Base-by-base conservation (phyloP, 2,113 vertebrate genomes). In the Sylvietta virens region DNA sequence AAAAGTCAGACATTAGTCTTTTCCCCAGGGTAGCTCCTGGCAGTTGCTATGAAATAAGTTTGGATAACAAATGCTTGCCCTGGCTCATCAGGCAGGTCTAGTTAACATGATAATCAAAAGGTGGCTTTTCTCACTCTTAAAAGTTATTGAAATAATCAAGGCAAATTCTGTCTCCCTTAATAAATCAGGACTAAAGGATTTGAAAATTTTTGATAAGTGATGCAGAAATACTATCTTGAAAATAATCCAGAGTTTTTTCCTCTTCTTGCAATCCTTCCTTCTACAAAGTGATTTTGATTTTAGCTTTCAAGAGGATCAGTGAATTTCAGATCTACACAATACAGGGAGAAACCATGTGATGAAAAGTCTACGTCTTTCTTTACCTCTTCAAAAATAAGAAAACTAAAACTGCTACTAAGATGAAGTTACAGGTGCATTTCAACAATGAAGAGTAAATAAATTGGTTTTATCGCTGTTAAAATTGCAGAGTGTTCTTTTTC, bases 391-490 rank as follows among this genome's bases (percentile, higher is more conserved):
- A 84, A 81, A 70, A 39, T 78, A 74, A n/a, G 9, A 47, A 76
- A 61, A 84, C 64, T 79, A 56, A 76, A 53, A 37, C 45, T 51
- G 40, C 14, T 65, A 35, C 51, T 96, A 33, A 70, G 78, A 88
- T 83, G 62, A 82, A 92, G 39, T 90, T 78, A 77, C 40, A 95
- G 44, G 54, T 81, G 31, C 26, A 53, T 71, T 94, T 92, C 61
- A 92, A 15, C 35, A 87, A 42, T 91, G 67, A 79, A 74, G 91
- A 94, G 31, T 86, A 95, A 93, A 64, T 40, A 64, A 94, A 33
- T 88, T 92, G n/a, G 1, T 33, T 86, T 40, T 51, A 58, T 95
- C 30, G 61, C 31, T 65, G 18, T 94, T 83, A 78, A 65, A 90
- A 84, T 60, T 91, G 56, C 28, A 88, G 22, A 72, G 15, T 77